Evolutionary conservation across 2,888 invertebrate species (phyloP).

Genomic region (Caenorhabditis macrosperma): DNA sequence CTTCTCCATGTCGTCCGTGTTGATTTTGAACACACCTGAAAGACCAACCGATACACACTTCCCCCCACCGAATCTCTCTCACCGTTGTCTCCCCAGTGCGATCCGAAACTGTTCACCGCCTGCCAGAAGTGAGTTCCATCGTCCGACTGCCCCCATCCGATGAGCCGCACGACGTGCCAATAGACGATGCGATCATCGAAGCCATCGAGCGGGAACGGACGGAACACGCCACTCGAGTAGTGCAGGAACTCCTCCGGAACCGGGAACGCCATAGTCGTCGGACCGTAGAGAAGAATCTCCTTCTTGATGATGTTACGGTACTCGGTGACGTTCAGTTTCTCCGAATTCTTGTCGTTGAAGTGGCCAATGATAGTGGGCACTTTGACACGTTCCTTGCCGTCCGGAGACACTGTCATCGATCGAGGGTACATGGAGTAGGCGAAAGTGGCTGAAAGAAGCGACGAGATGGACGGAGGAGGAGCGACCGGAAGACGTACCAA

Average conservation of each 20-base stretch:
- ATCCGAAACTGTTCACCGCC: slow-evolving; percentile 78
- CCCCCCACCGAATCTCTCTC: no score
- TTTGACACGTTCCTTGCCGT: slow-evolving; percentile 72
- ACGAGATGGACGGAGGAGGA: no score
- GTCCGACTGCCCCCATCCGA: slow-evolving; percentile 78
- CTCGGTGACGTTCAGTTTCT: slow-evolving; percentile 65
- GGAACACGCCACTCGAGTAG: slow-evolving; percentile 76
- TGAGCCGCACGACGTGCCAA: slow-evolving; percentile 79
- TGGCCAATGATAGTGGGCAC: slow-evolving; percentile 78
- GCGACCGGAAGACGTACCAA: slow-evolving; percentile 58
- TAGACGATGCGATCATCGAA: slow-evolving; percentile 78
- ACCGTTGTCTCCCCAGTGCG: slow-evolving; percentile 79
- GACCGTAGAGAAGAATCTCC: slow-evolving; percentile 76
- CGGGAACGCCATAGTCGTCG: slow-evolving; percentile 79
- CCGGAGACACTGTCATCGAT: slow-evolving; percentile 78
- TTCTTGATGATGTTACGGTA: slow-evolving; percentile 77
- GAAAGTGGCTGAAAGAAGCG: slow-evolving; percentile 69
- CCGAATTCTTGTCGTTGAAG: slow-evolving; percentile 73
- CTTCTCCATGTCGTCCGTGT: slow-evolving; percentile 76
- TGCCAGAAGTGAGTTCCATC: slow-evolving; percentile 76
- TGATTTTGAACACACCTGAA: slow-evolving; percentile 78
- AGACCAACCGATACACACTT: no score
- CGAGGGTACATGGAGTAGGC: slow-evolving; percentile 79
- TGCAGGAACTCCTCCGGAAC: slow-evolving; percentile 79
- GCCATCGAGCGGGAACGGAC: slow-evolving; percentile 75